Base-by-base conservation (phyloP, 1,140 invertebrate species). In the Lethocerus indicus region DNA sequence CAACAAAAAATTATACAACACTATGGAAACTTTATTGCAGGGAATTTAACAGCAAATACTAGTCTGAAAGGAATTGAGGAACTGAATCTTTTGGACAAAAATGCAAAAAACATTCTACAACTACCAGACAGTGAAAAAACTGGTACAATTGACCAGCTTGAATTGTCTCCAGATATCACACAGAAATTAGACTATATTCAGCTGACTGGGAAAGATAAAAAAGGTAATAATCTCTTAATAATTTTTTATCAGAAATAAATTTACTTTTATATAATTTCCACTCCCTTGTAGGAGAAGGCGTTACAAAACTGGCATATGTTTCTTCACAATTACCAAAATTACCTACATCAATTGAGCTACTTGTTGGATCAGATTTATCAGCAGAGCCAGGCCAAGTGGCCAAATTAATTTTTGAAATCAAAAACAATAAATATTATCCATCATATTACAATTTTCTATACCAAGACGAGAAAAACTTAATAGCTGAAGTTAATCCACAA, bases 291-390 rank as follows among this genome's bases (percentile, higher is more conserved):
- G 21, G 6, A 39, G 37, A 7, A 20, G n/a, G 37, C 37, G n/a
- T 18, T 5, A 16, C 6, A 20, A 18, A 32, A 32, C 29, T 32
- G n/a, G n/a, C 37, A 18, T 14, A 39, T 9, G 9, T n/a, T 7
- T 20, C n/a, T 20, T 39, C 37, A 18, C 6, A 39, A 20, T 16
- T 39, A 39, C 37, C n/a, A 7, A 5, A 39, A 24, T 41, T 50
- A 18, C 50, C 50, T 27, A 44, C 44, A n/a, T 51, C 50, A 14
- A 47, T 51, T 29, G 44, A 47, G 32, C 35, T 51, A 5, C 24
- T 39, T 16, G 26, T 32, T 7, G 50, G 41, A 7, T 51, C 50
- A 18, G 24, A 16, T 40, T 29, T 51, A 20, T 35, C 20, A n/a
- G 16, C 27, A 13, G 3, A 46, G 13, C 24, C 41, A 24, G 50